Conservation (phyloP, 2,888 invertebrate species). For the Protodeltote pygarga region DNA sequence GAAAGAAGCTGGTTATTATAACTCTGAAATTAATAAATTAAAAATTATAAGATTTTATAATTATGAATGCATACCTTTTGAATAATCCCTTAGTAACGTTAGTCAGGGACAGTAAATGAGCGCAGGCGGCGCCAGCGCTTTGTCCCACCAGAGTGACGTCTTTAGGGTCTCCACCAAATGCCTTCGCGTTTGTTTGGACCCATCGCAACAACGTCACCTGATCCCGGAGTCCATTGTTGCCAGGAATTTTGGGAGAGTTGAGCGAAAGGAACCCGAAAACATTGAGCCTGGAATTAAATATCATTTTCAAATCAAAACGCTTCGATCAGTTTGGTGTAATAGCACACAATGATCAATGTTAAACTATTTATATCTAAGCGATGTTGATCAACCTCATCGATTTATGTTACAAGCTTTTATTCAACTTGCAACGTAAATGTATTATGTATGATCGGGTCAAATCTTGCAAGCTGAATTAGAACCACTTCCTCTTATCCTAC, state of each 20-base stretch:
- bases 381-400: too few relatives aligned
- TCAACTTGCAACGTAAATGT: too few relatives aligned
- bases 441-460: too few relatives aligned
- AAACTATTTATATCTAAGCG: too few relatives aligned
- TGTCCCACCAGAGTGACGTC: conserved; percentile 54
- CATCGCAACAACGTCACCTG: conserved; percentile 49
- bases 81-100: conserved; percentile 45
- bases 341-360: too few relatives aligned
- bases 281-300: conserved; percentile 41
- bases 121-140: conserved; percentile 48
- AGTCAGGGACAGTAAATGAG: conserved; percentile 52
- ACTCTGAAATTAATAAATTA: too few relatives aligned
- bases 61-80: conserved; percentile 51
- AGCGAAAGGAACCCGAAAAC: conserved; percentile 64
- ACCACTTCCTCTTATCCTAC: too few relatives aligned
- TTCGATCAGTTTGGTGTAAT: too few relatives aligned
- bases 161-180: conserved; percentile 55
- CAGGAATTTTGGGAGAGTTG: conserved; percentile 54
- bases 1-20: too few relatives aligned
- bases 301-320: too few relatives aligned
- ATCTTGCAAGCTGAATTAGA: too few relatives aligned
- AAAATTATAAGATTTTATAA: conserved; percentile 8
- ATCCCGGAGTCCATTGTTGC: conserved; percentile 61
- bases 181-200: conserved; percentile 50
- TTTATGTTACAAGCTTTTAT: too few relatives aligned